Conservation (phyloP, 2,113 vertebrate genomes). For the Carassius gibelio region DNA sequence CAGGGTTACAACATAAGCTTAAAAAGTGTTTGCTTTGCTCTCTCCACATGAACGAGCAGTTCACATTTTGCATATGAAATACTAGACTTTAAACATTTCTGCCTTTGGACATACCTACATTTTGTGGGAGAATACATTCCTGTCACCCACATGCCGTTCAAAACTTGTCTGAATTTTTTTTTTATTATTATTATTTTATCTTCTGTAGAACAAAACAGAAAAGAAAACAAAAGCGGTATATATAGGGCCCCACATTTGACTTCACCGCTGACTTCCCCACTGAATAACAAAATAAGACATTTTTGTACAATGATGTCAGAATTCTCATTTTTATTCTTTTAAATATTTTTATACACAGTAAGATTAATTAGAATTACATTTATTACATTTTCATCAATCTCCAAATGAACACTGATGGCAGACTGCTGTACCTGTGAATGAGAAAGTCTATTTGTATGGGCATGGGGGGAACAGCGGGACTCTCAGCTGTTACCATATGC, state of each 20-base stretch:
- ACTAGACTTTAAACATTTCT: not conserved
- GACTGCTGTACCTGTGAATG: constrained; percentile 59
- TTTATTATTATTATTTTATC: too few relatives aligned
- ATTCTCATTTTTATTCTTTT: not conserved
- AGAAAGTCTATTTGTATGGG: constrained; percentile 37
- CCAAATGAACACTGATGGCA: constrained; percentile 36
- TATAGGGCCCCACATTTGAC: too few relatives aligned
- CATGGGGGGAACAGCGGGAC: constrained; percentile 40
- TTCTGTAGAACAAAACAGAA: too few relatives aligned
- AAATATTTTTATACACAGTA: not conserved
- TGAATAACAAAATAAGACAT: too few relatives aligned
- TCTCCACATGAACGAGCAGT: not conserved
- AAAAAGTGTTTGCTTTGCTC: not conserved
- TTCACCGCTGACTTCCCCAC: too few relatives aligned
- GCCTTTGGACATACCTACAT: not conserved
- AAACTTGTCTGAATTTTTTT: too few relatives aligned
- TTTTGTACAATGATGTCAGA: not conserved
- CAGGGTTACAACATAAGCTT: not conserved
- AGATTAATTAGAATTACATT: not conserved
- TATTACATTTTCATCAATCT: constrained; percentile 15
- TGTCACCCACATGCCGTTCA: too few relatives aligned
- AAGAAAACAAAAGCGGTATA: too few relatives aligned
- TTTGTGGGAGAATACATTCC: not conserved
- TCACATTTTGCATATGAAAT: not conserved
- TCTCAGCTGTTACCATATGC: constrained; percentile 68